Base-by-base conservation (phyloP, 1,140 invertebrate genomes). In the Diachasma alloeum region DNA sequence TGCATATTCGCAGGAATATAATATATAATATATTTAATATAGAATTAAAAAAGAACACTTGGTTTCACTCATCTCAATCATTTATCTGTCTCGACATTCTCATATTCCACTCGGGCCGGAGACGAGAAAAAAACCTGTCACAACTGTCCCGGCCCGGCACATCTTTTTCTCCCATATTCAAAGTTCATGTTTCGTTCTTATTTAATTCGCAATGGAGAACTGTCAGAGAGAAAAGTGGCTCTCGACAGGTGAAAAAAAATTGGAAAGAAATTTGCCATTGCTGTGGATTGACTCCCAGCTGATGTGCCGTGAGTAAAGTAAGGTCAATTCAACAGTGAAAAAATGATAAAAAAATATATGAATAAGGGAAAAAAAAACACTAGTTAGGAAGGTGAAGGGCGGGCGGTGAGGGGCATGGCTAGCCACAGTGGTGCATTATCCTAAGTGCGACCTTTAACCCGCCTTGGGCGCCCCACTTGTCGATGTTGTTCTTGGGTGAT, bases 1-100 rank as follows among this genome's bases (percentile, higher is more conserved):
- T 88, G 88, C 93, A 93, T 92, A 93, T 93, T 91, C 92, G 92
- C 92, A 93, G 92, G 91, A 93, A 93, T 93, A 93, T 89, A 69
- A 72, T 53, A 72, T 72, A 59, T 59, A 59, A 66, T 46, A 42
- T 72, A 66, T 72, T 76, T 72, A 22, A 78, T 53, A 76, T 71
- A 44, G 72, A 69, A 56, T 78, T 71, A 76, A 74, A 80, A 81
- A 80, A 78, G 67, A 74, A 74, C 44, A 74, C 63, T 42, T 42
- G 39, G 39, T 42, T 42, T 42, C 42, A 74, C 44, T 39, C 72
- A 17, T 74, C 56, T 39, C 63, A 39, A 42, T 74, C 19, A 72
- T 72, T 37, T 56, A 63, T 26, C 53, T 19, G 63, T 17, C 15
- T 56, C 39, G 39, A 66, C 44, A 53, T 72, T 53, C 56, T 53